A percentile compares a stretch with the other conserved stretches of the same genome.
These are phyloP conservation scores for Pogoniulus pusillus DNA, from an alignment of 2,797 vertebrate genomes.

Conservation along the genomic window DNA sequence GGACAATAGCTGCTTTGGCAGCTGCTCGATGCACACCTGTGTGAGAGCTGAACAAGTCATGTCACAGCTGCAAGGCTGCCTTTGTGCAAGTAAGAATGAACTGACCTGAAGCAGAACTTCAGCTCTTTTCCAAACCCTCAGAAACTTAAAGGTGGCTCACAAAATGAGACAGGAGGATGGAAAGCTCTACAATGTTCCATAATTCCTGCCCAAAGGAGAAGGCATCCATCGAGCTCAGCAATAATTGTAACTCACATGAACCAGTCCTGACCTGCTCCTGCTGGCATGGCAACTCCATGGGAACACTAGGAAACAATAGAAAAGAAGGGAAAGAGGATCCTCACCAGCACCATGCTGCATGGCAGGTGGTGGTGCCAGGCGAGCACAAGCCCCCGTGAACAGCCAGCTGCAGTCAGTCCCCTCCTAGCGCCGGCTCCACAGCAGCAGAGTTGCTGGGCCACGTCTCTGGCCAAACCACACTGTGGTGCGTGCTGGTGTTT, in stretches of 20 bases:
- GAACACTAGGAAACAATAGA: not conserved
- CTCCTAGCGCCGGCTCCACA: not conserved
- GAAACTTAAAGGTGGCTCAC: not conserved
- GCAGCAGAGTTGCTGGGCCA: not conserved
- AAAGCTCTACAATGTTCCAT: not conserved
- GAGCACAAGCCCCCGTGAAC: not conserved
- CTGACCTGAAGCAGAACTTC: slow-evolving; percentile 34
- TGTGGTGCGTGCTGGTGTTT: not conserved
- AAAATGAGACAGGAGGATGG: not conserved
- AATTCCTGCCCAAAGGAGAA: slow-evolving; percentile 4
- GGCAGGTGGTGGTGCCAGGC: not conserved
- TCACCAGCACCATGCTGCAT: not conserved
- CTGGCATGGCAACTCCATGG: slow-evolving; percentile 3
- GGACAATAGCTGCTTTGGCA: slow-evolving; percentile 50
- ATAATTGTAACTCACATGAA: not conserved
- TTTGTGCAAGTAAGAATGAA: slow-evolving; percentile 48
- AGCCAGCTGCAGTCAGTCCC: accelerated
- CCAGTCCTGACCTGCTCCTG: not conserved
- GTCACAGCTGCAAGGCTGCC: slow-evolving; percentile 9
- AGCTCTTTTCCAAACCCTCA: not conserved
- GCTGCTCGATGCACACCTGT: slow-evolving; percentile 22
- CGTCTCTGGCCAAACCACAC: not conserved
- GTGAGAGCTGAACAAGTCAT: slow-evolving; percentile 20
- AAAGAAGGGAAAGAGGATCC: not conserved
- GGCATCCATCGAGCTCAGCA: not conserved